A percentile compares a stretch with the other conserved stretches of the same genome.
These are phyloP conservation scores for Sprattus sprattus DNA, from an alignment of 2,113 vertebrate genomes.

Conservation along the genomic window DNA sequence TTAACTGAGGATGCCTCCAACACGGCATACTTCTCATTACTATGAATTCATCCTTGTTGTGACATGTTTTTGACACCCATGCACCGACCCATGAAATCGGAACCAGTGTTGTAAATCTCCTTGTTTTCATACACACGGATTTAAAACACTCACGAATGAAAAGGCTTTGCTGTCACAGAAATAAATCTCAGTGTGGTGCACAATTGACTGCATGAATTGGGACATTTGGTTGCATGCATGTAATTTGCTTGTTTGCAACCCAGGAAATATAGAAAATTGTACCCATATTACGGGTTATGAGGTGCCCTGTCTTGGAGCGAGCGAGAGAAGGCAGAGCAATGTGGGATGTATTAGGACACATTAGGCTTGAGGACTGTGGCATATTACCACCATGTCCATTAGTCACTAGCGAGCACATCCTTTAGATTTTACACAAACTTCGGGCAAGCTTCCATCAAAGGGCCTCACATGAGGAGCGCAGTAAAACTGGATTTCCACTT, in stretches of 20 bases:
- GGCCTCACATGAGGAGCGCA: background rate
- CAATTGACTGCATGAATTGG: background rate
- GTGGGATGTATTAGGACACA: constrained; percentile 32
- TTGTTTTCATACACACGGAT: background rate
- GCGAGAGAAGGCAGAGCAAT: constrained; percentile 39
- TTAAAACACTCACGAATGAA: background rate
- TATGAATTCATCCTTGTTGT: constrained; percentile 21
- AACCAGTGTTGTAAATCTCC: background rate
- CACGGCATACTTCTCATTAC: background rate
- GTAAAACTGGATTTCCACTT: constrained; percentile 16
- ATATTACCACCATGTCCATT: constrained; percentile 45
- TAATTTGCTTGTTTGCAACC: constrained; percentile 18
- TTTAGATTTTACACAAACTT: constrained; percentile 38
- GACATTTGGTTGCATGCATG: constrained; percentile 15
- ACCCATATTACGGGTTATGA: constrained; percentile 31
- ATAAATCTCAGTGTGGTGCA: background rate
- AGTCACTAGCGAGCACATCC: constrained; percentile 41
- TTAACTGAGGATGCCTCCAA: background rate
- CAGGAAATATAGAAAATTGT: constrained; percentile 31
- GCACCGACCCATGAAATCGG: background rate
- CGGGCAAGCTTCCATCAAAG: background rate
- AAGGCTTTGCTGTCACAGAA: background rate
- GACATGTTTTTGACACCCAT: constrained; percentile 33
- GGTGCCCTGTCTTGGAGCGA: constrained; percentile 32
- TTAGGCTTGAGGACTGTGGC: constrained; percentile 24